These are phyloP conservation scores for Yasuhikotakia modesta DNA, from an alignment of 2,797 vertebrate genomes.

Conservation along the genomic window DNA sequence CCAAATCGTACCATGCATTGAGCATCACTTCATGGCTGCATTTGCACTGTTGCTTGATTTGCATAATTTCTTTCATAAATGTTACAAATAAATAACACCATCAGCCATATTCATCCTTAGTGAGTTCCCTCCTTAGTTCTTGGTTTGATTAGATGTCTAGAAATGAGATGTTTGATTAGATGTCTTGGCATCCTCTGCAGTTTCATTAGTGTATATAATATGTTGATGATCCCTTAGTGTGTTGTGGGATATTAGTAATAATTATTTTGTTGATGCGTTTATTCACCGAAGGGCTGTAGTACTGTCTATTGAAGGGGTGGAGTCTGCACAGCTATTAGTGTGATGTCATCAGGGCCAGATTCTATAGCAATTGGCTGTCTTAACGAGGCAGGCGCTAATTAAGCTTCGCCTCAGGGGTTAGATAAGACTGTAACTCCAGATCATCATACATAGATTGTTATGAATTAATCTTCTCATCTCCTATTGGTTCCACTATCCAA, in stretches of 20 bases:
- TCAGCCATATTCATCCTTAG: not conserved
- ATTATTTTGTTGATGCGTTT: conserved; percentile 21
- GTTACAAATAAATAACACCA: not conserved
- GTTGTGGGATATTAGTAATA: conserved; percentile 19
- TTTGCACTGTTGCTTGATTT: not conserved
- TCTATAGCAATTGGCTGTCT: conserved; percentile 48
- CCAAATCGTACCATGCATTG: not conserved
- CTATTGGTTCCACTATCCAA: conserved; percentile 32
- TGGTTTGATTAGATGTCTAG: not conserved
- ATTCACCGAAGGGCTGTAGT: not conserved
- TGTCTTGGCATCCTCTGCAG: not conserved
- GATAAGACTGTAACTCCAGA: conserved; percentile 49
- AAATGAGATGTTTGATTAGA: not conserved
- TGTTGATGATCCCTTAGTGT: not conserved
- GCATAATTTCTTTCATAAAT: conserved; percentile 3
- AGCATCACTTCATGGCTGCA: not conserved
- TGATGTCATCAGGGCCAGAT: conserved; percentile 27
- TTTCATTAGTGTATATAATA: not conserved
- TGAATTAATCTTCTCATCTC: conserved; percentile 38
- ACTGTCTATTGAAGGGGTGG: not conserved
- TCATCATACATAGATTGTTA: conserved; percentile 61
- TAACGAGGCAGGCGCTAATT: conserved; percentile 48
- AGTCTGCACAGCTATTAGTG: conserved; percentile 11
- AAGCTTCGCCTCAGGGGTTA: conserved; percentile 40
- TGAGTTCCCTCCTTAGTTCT: not conserved